phyloP scores from a whole-genome alignment of 2,113 vertebrate species.

The Turnix velox region DNA sequence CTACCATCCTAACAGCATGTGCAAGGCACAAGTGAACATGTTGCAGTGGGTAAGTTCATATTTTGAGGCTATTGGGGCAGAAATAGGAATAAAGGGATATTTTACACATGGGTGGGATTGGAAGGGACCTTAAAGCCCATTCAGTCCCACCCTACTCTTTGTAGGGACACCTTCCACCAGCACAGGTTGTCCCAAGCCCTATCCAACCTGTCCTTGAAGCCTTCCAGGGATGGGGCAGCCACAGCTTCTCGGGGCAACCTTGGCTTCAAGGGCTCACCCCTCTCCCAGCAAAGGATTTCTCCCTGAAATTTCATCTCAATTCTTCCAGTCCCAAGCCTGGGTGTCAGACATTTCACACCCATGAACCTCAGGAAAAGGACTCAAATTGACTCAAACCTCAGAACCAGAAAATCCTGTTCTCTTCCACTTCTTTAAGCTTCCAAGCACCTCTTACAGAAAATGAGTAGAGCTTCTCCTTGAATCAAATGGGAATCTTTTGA shows the following conservation, averaged over 20 bases:
- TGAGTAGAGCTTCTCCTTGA: neutral
- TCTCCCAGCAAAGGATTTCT: too few species aligned
- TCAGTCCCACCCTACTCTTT: too few species aligned
- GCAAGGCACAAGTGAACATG: rapidly evolving
- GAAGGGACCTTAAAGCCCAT: neutral
- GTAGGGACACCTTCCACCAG: too few species aligned
- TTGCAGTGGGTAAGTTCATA: rapidly evolving
- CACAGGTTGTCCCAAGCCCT: too few species aligned
- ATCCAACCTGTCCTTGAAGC: too few species aligned
- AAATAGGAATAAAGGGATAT: rapidly evolving
- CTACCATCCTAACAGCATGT: rapidly evolving
- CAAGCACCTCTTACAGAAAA: neutral
- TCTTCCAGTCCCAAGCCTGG: too few species aligned
- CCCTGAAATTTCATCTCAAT: too few species aligned
- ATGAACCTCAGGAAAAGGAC: neutral
- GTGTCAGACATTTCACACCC: neutral
- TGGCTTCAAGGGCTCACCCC: too few species aligned
- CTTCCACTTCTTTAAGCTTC: neutral
- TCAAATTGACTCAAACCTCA: neutral
- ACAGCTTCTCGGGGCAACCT: too few species aligned
- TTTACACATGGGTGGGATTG: neutral
- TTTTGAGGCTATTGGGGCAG: neutral
- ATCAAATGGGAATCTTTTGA: neutral
- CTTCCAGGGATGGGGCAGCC: too few species aligned
- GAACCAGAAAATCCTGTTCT: constrained; percentile 8